A percentile compares a stretch with the other conserved stretches of the same genome.
These are phyloP conservation scores for Pachypsylla venusta DNA, from an alignment of 1,140 invertebrate genomes.

Conservation along the genomic window DNA sequence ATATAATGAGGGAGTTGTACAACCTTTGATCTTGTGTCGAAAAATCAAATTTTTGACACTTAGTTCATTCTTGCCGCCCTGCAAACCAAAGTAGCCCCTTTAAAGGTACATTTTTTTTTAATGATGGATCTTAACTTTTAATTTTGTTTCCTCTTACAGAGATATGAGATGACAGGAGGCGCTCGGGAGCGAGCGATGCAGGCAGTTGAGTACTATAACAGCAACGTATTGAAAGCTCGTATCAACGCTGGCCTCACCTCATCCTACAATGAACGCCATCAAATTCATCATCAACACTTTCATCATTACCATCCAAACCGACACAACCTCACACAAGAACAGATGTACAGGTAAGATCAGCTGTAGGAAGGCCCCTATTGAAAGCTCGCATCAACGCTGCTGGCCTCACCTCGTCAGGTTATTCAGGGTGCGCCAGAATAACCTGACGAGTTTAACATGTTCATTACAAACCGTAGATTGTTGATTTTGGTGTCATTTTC, in stretches of 20 bases:
- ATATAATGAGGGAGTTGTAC: too few species aligned
- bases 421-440: too few species aligned
- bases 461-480: too few species aligned
- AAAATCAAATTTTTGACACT: too few species aligned
- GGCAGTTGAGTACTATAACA: conserved; percentile 37
- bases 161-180: conserved; percentile 9
- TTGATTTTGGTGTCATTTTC: too few species aligned
- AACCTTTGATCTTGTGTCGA: too few species aligned
- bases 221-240: conserved; percentile 31
- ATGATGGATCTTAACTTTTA: too few species aligned
- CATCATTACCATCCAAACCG: conserved; percentile 11
- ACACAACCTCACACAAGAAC: background rate
- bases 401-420: too few species aligned
- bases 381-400: background rate
- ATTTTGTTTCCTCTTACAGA: background rate
- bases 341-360: background rate
- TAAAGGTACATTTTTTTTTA: too few species aligned
- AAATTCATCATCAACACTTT: conserved; percentile 13
- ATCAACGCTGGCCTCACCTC: conserved; percentile 18
- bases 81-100: too few species aligned
- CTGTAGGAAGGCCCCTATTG: background rate
- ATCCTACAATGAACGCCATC: conserved; percentile 2
- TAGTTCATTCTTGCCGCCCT: too few species aligned
- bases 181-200: conserved; percentile 31
- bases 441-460: too few species aligned